A percentile compares a stretch with the other conserved stretches of the same genome.
Evolutionary conservation across 1,140 invertebrate genomes (phyloP).

Genomic region (Rhopalosiphum maidis): DNA sequence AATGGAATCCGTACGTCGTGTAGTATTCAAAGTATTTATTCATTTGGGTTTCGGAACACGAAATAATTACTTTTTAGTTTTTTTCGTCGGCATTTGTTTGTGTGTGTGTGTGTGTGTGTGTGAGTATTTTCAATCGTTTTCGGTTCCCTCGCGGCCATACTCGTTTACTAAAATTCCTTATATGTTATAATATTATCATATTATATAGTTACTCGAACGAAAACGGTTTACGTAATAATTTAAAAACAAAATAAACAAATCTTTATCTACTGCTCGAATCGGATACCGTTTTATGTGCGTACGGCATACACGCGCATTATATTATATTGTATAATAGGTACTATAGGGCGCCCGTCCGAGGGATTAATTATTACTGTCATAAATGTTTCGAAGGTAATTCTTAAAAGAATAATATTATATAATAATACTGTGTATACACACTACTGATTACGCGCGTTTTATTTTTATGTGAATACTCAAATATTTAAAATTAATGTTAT

Average conservation of each 20-base stretch:
- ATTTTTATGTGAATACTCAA: conserved; percentile 31
- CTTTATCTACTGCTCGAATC: conserved; percentile 30
- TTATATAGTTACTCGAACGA: background rate
- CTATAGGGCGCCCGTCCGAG: background rate
- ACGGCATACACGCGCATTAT: background rate
- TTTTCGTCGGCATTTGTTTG: conserved; percentile 29
- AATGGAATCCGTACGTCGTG: conserved; percentile 26
- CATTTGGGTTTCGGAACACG: conserved; percentile 25
- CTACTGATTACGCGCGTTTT: background rate
- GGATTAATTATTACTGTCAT: conserved; percentile 46
- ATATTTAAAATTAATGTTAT: conserved; percentile 19
- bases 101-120: background rate
- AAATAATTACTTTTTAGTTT: conserved; percentile 44
- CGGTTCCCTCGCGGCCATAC: conserved; percentile 23
- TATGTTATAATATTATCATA: background rate
- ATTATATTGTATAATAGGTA: background rate
- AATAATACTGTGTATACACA: background rate
- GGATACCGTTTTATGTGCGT: conserved; percentile 18
- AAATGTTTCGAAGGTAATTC: conserved; percentile 4
- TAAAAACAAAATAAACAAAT: conserved; percentile 34
- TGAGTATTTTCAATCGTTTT: conserved; percentile 38
- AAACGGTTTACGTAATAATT: conserved; percentile 33
- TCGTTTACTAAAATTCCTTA: conserved; percentile 21
- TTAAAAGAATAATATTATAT: background rate
- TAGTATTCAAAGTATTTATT: conserved; percentile 27